Evolutionary conservation across 2,888 invertebrate genomes (phyloP).

Genomic region (Zaprionus bogoriensis): DNA sequence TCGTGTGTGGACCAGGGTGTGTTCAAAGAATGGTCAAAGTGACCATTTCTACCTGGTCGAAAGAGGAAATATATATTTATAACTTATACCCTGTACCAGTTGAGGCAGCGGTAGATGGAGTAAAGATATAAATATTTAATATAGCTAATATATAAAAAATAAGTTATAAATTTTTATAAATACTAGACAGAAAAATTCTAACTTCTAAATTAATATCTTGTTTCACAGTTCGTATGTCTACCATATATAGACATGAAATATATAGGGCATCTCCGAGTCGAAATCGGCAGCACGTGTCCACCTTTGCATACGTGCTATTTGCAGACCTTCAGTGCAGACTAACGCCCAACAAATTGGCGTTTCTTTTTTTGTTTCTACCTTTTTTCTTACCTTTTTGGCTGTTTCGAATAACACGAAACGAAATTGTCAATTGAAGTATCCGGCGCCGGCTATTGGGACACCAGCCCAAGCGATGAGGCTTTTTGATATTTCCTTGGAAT

Average conservation of each 20-base stretch:
- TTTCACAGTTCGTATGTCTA: too few relatives aligned
- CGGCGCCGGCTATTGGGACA: conserved; percentile 59
- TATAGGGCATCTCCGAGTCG: neutral
- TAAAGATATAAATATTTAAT: too few relatives aligned
- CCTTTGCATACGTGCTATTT: conserved; percentile 16
- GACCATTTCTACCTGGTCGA: conserved; percentile 64
- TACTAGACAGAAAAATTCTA: too few relatives aligned
- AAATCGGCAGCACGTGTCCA: neutral
- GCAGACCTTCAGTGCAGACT: conserved; percentile 66
- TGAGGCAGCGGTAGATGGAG: neutral
- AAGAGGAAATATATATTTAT: neutral
- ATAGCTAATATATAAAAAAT: too few relatives aligned
- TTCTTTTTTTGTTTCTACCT: conserved; percentile 18
- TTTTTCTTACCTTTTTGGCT: conserved; percentile 1
- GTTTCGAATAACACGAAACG: conserved; percentile 64
- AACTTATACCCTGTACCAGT: neutral
- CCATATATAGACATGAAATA: neutral
- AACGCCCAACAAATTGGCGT: conserved; percentile 54
- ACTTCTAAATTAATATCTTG: too few relatives aligned
- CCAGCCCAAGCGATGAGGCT: conserved; percentile 26
- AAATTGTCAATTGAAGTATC: conserved; percentile 73
- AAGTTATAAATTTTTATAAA: too few relatives aligned
- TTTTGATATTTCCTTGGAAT: conserved; percentile 72
- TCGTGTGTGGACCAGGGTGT: conserved; percentile 40
- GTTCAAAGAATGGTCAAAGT: conserved; percentile 65